Percentiles rank a stretch among this genome's conserved stretches.
Evolutionary conservation across 2,113 vertebrate genomes (phyloP).

Genomic region (Elaphurus davidianus): DNA sequence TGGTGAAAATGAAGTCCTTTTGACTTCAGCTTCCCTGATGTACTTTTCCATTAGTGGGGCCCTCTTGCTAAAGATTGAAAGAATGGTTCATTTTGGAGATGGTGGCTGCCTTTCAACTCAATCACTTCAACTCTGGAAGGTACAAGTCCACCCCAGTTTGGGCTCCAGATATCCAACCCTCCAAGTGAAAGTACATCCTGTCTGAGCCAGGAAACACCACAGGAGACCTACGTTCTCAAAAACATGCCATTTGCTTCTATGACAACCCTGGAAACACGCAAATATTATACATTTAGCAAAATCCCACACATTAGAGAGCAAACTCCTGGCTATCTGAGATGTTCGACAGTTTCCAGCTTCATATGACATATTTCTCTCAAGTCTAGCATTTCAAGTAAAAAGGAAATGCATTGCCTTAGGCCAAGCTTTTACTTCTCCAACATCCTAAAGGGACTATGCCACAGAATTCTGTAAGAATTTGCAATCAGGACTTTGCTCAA

Average conservation of each 20-base stretch:
- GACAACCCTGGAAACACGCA: constrained; percentile 71
- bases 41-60: not conserved
- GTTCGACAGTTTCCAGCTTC: constrained; percentile 23
- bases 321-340: constrained; percentile 40
- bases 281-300: constrained; percentile 63
- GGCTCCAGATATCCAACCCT: constrained; percentile 11
- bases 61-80: not conserved
- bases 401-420: constrained; percentile 23
- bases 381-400: not conserved
- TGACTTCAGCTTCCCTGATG: not conserved
- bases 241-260: constrained; percentile 77
- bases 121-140: not conserved
- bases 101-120: not conserved
- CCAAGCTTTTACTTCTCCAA: not conserved
- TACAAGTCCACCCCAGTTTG: not conserved
- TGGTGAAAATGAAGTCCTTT: constrained; percentile 14
- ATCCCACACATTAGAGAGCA: constrained; percentile 64
- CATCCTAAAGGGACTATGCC: not conserved
- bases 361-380: constrained; percentile 23
- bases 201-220: constrained; percentile 57
- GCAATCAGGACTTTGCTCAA: not conserved
- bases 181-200: constrained; percentile 57
- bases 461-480: not conserved
- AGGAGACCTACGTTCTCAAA: constrained; percentile 44
- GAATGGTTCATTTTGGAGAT: not conserved